Conservation (phyloP, 2,797 vertebrate genomes). For the Lateolabrax maculatus region DNA sequence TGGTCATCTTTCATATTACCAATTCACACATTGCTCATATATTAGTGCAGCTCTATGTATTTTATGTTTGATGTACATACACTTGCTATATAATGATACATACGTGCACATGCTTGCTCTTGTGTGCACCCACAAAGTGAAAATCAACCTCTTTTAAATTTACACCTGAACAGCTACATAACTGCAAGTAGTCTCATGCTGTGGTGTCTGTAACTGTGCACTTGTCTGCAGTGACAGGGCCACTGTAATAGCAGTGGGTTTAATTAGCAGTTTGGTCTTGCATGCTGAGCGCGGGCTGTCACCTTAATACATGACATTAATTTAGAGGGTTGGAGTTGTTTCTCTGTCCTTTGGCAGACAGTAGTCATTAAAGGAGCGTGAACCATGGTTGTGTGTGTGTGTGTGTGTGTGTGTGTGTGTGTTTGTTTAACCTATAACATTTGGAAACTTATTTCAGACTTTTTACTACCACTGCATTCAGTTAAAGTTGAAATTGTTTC, state of each 20-base stretch:
- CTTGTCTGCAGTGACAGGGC: conserved; percentile 24
- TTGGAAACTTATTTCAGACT: conserved; percentile 8
- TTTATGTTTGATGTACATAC: not conserved
- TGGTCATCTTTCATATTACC: not conserved
- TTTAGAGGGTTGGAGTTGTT: conserved; percentile 39
- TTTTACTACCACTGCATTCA: not conserved
- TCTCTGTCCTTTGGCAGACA: conserved; percentile 47
- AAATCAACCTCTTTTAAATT: not conserved
- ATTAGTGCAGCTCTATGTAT: not conserved
- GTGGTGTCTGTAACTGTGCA: conserved; percentile 8
- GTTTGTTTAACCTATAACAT: conserved; percentile 14
- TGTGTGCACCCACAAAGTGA: not conserved
- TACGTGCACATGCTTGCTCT: not conserved
- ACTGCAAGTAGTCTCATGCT: not conserved
- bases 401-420: conserved; percentile 22
- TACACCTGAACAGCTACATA: conserved; percentile 10
- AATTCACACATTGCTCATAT: not conserved
- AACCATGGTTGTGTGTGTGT: not conserved
- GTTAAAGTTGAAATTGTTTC: not conserved
- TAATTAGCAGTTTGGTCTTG: conserved; percentile 65
- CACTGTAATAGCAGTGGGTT: conserved; percentile 42
- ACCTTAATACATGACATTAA: conserved; percentile 62
- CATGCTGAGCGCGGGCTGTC: conserved; percentile 58
- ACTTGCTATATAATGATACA: not conserved
- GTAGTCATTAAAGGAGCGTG: conserved; percentile 41